A percentile compares a stretch with the other conserved stretches of the same genome.
These are phyloP conservation scores for Brachionus angularis DNA, from an alignment of 1,140 invertebrate species.

Conservation along the genomic window DNA sequence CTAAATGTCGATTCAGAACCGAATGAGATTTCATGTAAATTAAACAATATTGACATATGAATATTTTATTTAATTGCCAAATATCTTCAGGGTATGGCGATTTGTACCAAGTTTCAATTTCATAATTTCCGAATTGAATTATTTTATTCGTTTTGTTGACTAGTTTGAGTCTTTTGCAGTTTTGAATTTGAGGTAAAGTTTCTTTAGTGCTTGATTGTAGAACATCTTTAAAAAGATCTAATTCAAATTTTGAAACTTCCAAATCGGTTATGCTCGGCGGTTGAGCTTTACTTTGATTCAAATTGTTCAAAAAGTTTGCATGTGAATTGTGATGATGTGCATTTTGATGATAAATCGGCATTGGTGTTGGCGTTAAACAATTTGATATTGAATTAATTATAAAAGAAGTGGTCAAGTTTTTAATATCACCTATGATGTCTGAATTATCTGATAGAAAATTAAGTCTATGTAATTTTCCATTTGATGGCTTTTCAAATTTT, in stretches of 20 bases:
- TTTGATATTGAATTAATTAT: constrained; percentile 32
- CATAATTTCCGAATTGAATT: constrained; percentile 89
- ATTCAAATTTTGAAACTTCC: constrained; percentile 18
- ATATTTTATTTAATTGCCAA: constrained; percentile 65
- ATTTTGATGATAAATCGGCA: neutral
- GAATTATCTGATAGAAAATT: constrained; percentile 7
- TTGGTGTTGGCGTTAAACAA: constrained; percentile 25
- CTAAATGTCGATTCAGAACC: constrained; percentile 77
- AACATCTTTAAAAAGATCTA: constrained; percentile 40
- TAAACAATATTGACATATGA: constrained; percentile 91
- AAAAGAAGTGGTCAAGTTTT: constrained; percentile 25
- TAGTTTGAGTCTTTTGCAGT: constrained; percentile 1
- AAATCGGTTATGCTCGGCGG: constrained; percentile 17
- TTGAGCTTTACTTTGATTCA: constrained; percentile 23
- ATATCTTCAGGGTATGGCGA: constrained; percentile 95
- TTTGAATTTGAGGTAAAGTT: constrained; percentile 13
- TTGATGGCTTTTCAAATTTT: neutral
- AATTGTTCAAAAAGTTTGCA: constrained; percentile 6
- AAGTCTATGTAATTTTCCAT: neutral
- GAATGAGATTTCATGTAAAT: constrained; percentile 93
- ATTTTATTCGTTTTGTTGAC: constrained; percentile 32
- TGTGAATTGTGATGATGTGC: neutral
- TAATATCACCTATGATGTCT: constrained; percentile 4
- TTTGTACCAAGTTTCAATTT: constrained; percentile 99
- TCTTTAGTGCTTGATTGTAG: constrained; percentile 13